Percentiles rank a stretch among this genome's conserved stretches.
Conservation (phyloP, 2,113 vertebrate species). For the zebrafish (Danio rerio) region GRCz12tu NC_133177.1:44035001-44035500, state of each 20-base stretch:
- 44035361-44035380: not conserved
- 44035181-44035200: slow-evolving; percentile 6
- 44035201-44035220: not conserved
- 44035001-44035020: slow-evolving; percentile 9
- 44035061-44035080: slow-evolving; percentile 34
- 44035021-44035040: slow-evolving; percentile 2
- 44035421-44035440: not conserved
- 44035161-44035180: slow-evolving; percentile 19
- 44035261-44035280: slow-evolving; percentile 2
- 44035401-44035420: slow-evolving; percentile 6
- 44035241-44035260: not conserved
- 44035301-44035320: not conserved
- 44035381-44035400: slow-evolving; percentile 10
- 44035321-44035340: slow-evolving; percentile 11
- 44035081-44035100: not conserved
- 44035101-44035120: slow-evolving; percentile 19
- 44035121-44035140: slow-evolving; percentile 12
- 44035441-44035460: not conserved
- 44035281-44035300: slow-evolving; percentile 9
- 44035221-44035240: not conserved
- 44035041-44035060: slow-evolving; percentile 25
- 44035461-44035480: slow-evolving; percentile 20
- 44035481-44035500: not conserved
- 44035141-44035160: slow-evolving; percentile 21
- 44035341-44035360: slow-evolving; percentile 18